These are phyloP conservation scores for Toxonevra muliebris DNA, from an alignment of 2,888 invertebrate genomes.

Conservation along the genomic window DNA sequence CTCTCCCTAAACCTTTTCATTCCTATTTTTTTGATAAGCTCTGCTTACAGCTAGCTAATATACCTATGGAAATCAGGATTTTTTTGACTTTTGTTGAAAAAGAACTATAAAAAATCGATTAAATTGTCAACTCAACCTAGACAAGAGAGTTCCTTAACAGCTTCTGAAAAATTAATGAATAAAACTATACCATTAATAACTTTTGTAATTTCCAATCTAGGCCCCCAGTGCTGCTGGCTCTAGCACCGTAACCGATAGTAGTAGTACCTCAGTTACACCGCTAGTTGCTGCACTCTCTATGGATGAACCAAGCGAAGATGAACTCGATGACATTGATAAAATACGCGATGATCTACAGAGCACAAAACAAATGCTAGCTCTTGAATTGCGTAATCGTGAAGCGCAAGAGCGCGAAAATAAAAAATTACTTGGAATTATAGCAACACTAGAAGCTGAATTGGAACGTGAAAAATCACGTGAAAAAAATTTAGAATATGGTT, in stretches of 20 bases:
- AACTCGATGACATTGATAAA: slow-evolving; percentile 91
- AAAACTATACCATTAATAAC: background rate
- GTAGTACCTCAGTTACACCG: slow-evolving; percentile 31
- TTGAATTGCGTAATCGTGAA: slow-evolving; percentile 87
- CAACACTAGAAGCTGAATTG: slow-evolving; percentile 82
- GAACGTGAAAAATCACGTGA: slow-evolving; percentile 72
- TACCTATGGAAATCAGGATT: background rate
- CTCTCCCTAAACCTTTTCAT: too few species aligned
- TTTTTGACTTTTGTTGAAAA: background rate
- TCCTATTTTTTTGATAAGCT: too few species aligned
- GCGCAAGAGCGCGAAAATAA: slow-evolving; percentile 87
- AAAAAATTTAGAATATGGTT: slow-evolving; percentile 58
- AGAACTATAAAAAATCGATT: too few species aligned
- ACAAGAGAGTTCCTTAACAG: too few species aligned
- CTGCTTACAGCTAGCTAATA: too few species aligned
- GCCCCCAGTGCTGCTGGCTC: slow-evolving; percentile 33
- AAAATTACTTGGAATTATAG: slow-evolving; percentile 79
- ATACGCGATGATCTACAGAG: slow-evolving; percentile 90
- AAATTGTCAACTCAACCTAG: too few species aligned
- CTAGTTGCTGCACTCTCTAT: slow-evolving; percentile 54
- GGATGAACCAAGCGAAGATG: slow-evolving; percentile 80
- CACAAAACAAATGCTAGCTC: slow-evolving; percentile 88
- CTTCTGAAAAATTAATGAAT: too few species aligned
- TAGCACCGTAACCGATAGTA: slow-evolving; percentile 20
- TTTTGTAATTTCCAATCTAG: slow-evolving; percentile 23